phyloP scores from a whole-genome alignment of 2,888 invertebrate genomes.

The Acanthopleura granulata region DNA sequence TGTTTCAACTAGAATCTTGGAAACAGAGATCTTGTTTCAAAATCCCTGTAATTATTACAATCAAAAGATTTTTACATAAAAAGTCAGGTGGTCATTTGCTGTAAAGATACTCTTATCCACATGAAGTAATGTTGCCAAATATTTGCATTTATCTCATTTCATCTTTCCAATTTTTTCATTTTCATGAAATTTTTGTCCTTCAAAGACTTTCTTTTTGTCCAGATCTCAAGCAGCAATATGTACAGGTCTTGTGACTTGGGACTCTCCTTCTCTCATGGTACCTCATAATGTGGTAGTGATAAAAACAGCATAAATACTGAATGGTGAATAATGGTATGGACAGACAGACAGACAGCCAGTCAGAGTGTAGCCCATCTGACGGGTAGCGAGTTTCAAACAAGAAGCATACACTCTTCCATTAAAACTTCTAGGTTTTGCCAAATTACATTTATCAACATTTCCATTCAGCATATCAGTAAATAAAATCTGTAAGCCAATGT shows the following conservation, averaged over 20 bases:
- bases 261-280: background rate
- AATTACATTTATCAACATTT: conserved; percentile 7
- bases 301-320: conserved; percentile 3
- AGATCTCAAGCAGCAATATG: conserved; percentile 10
- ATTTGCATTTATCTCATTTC: conserved; percentile 11
- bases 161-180: background rate
- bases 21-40: conserved; percentile 7
- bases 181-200: background rate
- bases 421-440: background rate
- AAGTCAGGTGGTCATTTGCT: background rate
- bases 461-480: conserved; percentile 6
- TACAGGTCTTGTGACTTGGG: conserved; percentile 1
- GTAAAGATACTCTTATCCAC: conserved; percentile 6
- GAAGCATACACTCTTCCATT: background rate
- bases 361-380: background rate
- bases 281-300: conserved; percentile 10
- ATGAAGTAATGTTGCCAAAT: conserved; percentile 2
- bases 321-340: background rate
- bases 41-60: background rate
- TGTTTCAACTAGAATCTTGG: background rate
- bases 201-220: background rate
- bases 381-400: background rate
- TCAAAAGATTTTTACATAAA: conserved; percentile 9
- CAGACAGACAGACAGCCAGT: too few relatives aligned
- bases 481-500: background rate